Evolutionary conservation across 2,888 invertebrate species (phyloP), one percentile per base, ranked within the genome.

Genomic region (Platynereis dumerilii): DNA sequence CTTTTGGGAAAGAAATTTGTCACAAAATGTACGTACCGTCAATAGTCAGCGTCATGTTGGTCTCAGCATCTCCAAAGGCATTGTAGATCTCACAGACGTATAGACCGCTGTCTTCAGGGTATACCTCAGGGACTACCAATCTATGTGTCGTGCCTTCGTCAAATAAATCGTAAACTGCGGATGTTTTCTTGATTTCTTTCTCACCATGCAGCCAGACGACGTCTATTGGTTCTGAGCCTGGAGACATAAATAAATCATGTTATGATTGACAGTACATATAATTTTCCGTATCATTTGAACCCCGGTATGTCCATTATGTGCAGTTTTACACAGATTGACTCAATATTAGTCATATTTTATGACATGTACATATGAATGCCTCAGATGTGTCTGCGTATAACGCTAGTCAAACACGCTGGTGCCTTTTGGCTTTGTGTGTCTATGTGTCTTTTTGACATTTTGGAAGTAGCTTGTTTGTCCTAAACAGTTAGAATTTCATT

Each of bases 31-130:
- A n/a, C 34, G 22, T 53, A 61, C 65, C 65, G 45, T n/a, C 17
- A 12, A 65, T 57, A 52, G 57, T 48, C 1, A 65, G 58, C 17
- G 22, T 56, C 29, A 56, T 56, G n/a, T 48, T 55, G 0, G 61
- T 39, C 29, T 65, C 65, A n/a, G 44, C 61, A 39, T 45, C 55
- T 55, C 96, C 96, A 76, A 94, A 89, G 69, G 94, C 92, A 87
- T 96, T 98, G 72, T 90, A 92, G 26, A 96, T 97, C 80, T 91
- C 91, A 82, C 96, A 95, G 10, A 90, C 88, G 83, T 95, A 97
- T 67, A 91, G 89, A 24, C 93, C 93, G 83, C 91, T 91, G 81
- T 93, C 93, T 74, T 89, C 88, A 69, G 91, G 87, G 69, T 89
- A 89, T 68, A 92, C 89, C 86, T 96, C 96, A 77, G 91, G 91